Base-by-base conservation (phyloP, 2,797 vertebrate species). In the Sparus aurata region DNA sequence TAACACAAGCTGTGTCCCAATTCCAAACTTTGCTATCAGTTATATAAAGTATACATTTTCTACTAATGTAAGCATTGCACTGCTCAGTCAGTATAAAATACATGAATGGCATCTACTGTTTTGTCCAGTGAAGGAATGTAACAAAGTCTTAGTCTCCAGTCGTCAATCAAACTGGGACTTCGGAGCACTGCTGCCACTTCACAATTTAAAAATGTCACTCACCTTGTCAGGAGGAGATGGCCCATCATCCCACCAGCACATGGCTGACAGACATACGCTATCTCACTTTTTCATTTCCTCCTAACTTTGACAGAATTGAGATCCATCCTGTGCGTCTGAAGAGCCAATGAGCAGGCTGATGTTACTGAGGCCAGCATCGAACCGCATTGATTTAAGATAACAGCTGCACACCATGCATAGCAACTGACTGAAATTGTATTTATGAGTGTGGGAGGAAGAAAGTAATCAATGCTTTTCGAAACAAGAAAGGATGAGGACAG, bases 201-300 rank as follows among this genome's bases (percentile, higher is more conserved):
- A 7, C 67, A 72, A 67, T 70, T 67, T 68, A 50, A 67, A 85
- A 85, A 71, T 72, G 85, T 81, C 82, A 86, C 57, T 82, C 57
- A 59, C 61, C 52, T 75, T 83, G 85, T 70, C 80, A 85, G 72
- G 34, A 17, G 57, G 72, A 75, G 69, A 80, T 30, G 70, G 13
- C 52, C 54, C 67, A 53, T 80, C 71, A 79, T 81, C 58, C 68
- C 67, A 16, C 9, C 52, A 78, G 68, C 69, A 23, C 49, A 3
- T 12, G 45, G 54, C 41, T 78, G 62, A 76, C 75, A 69, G 67
- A 78, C 67, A 52, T 1, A 41, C 5, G 4, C 18, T 59, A 9
- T 15, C 53, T 71, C 62, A 47, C 38, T 65, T 74, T 78, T 47
- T 68, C 78, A 75, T 64, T 57, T 75, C 47, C 38, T 50, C 41